Conservation (phyloP, 2,797 vertebrate species). For the Pyrocephalus nanus region DNA sequence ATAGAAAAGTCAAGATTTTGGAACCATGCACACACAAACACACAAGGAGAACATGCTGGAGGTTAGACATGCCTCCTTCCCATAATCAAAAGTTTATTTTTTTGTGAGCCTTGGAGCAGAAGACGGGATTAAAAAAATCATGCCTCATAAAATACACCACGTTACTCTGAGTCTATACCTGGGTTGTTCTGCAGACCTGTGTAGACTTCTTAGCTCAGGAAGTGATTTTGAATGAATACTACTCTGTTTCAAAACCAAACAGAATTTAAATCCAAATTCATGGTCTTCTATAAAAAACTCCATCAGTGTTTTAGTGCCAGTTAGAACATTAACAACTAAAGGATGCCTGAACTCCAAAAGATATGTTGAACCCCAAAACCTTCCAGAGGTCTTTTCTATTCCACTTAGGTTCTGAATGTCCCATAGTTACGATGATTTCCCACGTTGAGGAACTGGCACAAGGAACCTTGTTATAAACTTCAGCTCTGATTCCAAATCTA, state of each 20-base stretch:
- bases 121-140: background rate
- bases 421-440: background rate
- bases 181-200: background rate
- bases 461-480: background rate
- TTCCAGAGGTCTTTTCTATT: background rate
- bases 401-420: background rate
- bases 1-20: background rate
- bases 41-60: background rate
- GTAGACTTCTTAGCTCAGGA: background rate
- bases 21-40: background rate
- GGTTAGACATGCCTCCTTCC: background rate
- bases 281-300: background rate
- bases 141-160: background rate
- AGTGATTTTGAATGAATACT: background rate
- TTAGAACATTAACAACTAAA: background rate
- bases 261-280: constrained; percentile 2
- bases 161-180: background rate
- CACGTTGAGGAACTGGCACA: background rate
- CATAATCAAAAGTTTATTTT: background rate
- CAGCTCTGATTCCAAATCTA: background rate
- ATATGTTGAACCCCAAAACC: background rate
- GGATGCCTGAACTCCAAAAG: background rate
- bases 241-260: background rate
- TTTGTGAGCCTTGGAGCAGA: background rate
- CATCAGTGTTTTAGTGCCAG: background rate